Evolutionary conservation across 2,113 vertebrate genomes (phyloP).

Genomic region (Bettongia penicillata): DNA sequence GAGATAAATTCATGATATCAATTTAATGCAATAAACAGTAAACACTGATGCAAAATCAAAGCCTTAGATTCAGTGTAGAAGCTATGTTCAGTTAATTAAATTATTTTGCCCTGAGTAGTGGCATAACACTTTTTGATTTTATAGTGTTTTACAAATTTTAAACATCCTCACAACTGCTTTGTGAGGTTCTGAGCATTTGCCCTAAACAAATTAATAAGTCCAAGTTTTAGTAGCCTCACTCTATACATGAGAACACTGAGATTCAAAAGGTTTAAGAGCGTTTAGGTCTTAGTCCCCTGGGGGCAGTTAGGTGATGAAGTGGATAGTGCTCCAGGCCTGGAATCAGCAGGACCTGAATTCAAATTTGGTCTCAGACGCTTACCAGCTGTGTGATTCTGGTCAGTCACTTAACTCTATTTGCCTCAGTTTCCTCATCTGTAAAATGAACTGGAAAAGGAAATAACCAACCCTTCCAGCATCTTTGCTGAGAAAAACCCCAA

Average conservation of each 20-base stretch:
- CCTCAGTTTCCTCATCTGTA: background rate
- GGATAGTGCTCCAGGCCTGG: background rate
- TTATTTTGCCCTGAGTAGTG: background rate
- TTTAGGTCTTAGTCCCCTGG: no score
- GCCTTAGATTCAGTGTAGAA: background rate
- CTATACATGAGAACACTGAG: no score
- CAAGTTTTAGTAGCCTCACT: no score
- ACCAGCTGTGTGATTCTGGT: background rate
- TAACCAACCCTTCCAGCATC: background rate
- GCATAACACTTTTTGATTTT: background rate
- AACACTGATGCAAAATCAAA: background rate
- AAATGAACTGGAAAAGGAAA: background rate
- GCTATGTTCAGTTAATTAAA: background rate
- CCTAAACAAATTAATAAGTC: no score
- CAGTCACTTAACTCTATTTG: no score
- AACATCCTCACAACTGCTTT: background rate
- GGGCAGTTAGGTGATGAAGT: background rate
- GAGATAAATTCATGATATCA: background rate
- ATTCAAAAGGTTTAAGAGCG: no score
- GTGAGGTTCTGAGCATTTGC: no score
- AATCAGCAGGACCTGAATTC: background rate
- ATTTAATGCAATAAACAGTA: background rate
- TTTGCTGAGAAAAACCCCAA: background rate
- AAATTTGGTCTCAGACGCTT: background rate
- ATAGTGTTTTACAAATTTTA: background rate